These are phyloP conservation scores for Thamnophis sirtalis DNA, from an alignment of 2,113 vertebrate genomes.

Conservation along the genomic window DNA sequence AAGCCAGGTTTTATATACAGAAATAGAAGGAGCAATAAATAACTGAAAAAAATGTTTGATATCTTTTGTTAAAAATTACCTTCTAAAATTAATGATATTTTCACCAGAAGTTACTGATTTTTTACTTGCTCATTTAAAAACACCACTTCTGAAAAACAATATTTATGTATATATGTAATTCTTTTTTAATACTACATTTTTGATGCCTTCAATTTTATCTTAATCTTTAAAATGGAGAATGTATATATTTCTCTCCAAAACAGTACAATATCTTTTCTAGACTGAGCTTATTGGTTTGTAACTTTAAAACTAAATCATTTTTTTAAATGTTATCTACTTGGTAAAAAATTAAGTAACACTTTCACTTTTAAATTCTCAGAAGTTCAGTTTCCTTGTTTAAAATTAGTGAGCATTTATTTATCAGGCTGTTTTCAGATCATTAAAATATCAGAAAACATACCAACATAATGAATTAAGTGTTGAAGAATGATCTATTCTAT, in stretches of 20 bases:
- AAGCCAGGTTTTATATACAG: neutral
- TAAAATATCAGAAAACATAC: neutral
- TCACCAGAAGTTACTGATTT: neutral
- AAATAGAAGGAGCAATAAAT: neutral
- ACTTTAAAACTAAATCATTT: neutral
- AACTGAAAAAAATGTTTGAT: neutral
- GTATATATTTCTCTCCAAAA: neutral
- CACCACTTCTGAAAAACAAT: neutral
- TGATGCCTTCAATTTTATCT: neutral
- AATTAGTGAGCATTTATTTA: neutral
- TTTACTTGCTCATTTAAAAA: neutral
- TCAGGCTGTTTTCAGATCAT: fast-evolving
- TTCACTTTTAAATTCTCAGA: neutral
- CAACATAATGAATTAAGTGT: neutral
- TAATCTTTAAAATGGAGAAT: neutral
- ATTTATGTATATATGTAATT: neutral
- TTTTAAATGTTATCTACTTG: neutral
- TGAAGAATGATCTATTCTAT: neutral
- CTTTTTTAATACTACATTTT: neutral
- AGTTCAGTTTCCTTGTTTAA: neutral
- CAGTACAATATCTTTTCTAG: neutral
- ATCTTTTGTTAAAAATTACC: neutral
- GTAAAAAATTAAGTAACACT: neutral
- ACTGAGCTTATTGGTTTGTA: conserved; percentile 5
- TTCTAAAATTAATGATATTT: neutral